Base-by-base conservation (phyloP, 2,888 invertebrate species). In the Cancer borealis region DNA sequence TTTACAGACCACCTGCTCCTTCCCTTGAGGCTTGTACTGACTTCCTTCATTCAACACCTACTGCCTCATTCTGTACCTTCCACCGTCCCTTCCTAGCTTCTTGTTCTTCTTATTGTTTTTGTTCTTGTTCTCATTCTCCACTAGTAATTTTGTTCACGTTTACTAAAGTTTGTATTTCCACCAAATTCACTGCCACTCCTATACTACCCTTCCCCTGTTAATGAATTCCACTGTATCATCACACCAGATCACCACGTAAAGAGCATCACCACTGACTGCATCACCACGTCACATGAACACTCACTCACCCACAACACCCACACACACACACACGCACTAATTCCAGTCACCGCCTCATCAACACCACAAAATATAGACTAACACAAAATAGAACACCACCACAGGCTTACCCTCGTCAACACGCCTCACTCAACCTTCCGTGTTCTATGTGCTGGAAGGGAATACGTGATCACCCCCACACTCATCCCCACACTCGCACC, bases 201-300 rank as follows among this genome's bases (percentile, higher is more conserved):
- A 4, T 66, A 66, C 21, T n/a, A 66, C 21, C 21, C n/a, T 66
- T 66, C 66, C 66, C 21, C 66, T n/a, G 66, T 66, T 66, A 66
- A 79, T 79, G 79, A 79, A 79, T 26, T 79, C 79, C 79, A 21
- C n/a, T 79, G 79, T 30, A 30, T 79, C 79, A 79, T 30, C 79
- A 6, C 66, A 4, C 66, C 1, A n/a, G n/a, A 66, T 66, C 66
- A 66, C 66, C 66, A 5, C 14, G 66, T 66, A 66, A n/a, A 66
- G n/a, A 6, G 6, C 66, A 14, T 66, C 66, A 21, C 66, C 66
- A 79, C 79, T 30, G 21, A 26, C 79, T 26, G 26, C 30, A 79
- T 79, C 79, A 79, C 79, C 79, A 79, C 79, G 26, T 79, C 79
- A 79, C 30, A 79, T 30, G 66, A 66, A 30, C 3, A 30, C 79